A percentile compares a stretch with the other conserved stretches of the same genome.
phyloP scores from a whole-genome alignment of 2,113 vertebrate species.

The Indri indri region DNA sequence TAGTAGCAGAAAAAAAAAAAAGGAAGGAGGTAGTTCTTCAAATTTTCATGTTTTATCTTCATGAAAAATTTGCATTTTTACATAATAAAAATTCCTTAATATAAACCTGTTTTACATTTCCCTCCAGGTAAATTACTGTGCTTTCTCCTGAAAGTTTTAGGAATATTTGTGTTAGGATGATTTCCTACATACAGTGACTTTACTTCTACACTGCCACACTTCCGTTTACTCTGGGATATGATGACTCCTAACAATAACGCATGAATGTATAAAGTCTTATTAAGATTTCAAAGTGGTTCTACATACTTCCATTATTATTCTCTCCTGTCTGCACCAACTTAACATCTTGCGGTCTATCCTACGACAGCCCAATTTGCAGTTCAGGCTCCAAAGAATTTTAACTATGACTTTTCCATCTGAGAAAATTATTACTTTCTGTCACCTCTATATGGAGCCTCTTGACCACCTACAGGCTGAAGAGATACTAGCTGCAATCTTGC shows the following conservation, averaged over 20 bases:
- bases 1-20: background rate
- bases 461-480: background rate
- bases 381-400: background rate
- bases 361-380: background rate
- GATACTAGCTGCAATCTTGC: background rate
- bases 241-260: background rate
- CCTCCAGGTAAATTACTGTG: background rate
- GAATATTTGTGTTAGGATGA: background rate
- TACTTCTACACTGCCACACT: background rate
- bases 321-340: background rate
- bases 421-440: background rate
- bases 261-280: background rate
- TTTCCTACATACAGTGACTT: background rate
- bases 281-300: background rate
- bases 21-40: background rate
- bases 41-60: background rate
- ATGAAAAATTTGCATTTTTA: background rate
- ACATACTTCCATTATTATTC: background rate
- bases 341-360: background rate
- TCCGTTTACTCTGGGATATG: background rate
- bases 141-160: background rate
- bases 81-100: background rate
- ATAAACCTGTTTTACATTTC: background rate
- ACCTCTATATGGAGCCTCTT: background rate
- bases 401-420: background rate